Conservation (phyloP, 2,888 invertebrate genomes). For the Sinohyriopsis cumingii region DNA sequence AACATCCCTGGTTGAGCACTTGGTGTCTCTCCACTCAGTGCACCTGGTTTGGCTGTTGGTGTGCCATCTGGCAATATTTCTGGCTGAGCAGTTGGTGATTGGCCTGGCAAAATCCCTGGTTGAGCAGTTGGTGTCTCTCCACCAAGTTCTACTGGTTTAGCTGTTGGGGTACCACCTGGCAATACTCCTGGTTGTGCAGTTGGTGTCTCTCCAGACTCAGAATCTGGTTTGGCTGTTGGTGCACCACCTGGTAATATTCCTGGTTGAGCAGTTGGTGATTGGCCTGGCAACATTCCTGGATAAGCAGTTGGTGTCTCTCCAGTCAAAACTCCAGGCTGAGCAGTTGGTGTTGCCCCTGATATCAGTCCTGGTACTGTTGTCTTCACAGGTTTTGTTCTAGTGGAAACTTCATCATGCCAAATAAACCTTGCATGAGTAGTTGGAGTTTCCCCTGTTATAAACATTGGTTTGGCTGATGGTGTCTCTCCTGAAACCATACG, state of each 20-base stretch:
- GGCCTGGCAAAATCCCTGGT: too few species aligned
- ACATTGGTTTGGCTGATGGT: constrained; percentile 10
- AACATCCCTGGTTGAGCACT: constrained; percentile 7
- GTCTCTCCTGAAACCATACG: constrained; percentile 5
- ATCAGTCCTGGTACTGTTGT: constrained; percentile 5
- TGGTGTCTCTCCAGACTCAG: constrained; percentile 20
- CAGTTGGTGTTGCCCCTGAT: constrained; percentile 8
- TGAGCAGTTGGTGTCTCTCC: constrained; percentile 1
- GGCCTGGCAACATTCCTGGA: not conserved
- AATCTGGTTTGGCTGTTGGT: constrained; percentile 22
- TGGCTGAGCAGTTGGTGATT: constrained; percentile 35
- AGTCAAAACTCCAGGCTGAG: constrained; percentile 1
- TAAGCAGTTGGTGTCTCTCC: constrained; percentile 6
- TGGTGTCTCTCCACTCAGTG: constrained; percentile 5
- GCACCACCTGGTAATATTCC: constrained; percentile 13
- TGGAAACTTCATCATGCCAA: constrained; percentile 6
- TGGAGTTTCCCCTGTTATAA: not conserved
- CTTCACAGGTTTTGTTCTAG: not conserved
- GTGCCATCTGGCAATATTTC: constrained; percentile 3
- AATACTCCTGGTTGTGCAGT: constrained; percentile 5
- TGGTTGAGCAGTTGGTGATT: constrained; percentile 9
- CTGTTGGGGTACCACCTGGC: constrained; percentile 8
- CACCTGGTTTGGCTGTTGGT: constrained; percentile 11
- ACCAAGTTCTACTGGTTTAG: not conserved
- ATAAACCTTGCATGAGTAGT: constrained; percentile 13